Percentiles rank a stretch among this genome's conserved stretches.
phyloP scores from a whole-genome alignment of 2,888 invertebrate species.

The Cataglyphis albicans region DNA sequence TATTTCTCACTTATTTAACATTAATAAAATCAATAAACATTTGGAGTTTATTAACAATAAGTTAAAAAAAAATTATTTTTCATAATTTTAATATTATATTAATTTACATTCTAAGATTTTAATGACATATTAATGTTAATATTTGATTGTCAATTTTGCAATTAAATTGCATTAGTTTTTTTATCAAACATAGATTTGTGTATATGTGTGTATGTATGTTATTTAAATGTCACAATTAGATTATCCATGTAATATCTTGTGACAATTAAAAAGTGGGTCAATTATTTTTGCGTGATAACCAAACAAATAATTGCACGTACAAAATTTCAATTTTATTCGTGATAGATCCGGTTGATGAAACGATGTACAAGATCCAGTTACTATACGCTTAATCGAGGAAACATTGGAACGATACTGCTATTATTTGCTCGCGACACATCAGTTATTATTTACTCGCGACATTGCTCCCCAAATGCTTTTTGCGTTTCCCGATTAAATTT shows the following conservation, averaged over 20 bases:
- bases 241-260: neutral
- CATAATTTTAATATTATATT: neutral
- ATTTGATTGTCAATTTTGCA: neutral
- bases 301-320: neutral
- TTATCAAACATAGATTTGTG: neutral
- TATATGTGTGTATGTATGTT: no score
- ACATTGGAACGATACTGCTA: neutral
- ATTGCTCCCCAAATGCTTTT: neutral
- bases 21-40: neutral
- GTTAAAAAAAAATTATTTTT: neutral
- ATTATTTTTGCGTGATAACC: neutral
- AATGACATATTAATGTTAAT: neutral
- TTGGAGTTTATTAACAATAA: neutral
- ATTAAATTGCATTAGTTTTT: no score
- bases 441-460: neutral
- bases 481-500: constrained; percentile 1
- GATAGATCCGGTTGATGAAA: neutral
- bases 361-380: neutral
- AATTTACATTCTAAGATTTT: neutral
- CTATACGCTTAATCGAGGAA: neutral
- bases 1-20: neutral
- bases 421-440: neutral
- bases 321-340: constrained; percentile 3
- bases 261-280: neutral
- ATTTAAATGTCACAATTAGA: neutral